Evolutionary conservation across 2,113 vertebrate genomes (phyloP).

Genomic region (Cyprinus carpio): DNA sequence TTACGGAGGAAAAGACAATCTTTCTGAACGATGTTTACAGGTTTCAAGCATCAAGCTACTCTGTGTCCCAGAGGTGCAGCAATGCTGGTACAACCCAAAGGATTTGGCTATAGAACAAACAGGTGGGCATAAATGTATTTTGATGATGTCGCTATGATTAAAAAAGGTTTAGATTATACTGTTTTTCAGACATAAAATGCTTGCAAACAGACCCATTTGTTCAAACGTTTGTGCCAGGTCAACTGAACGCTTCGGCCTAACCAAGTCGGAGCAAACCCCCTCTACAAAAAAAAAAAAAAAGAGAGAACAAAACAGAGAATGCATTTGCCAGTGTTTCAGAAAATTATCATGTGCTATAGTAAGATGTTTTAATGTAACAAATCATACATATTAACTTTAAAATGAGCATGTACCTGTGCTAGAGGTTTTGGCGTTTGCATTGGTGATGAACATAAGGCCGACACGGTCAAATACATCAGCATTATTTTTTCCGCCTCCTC

Average conservation of each 20-base stretch:
- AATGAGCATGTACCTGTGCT: slow-evolving; percentile 44
- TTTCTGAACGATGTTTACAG: slow-evolving; percentile 67
- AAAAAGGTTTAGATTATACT: not conserved
- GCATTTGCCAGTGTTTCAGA: not conserved
- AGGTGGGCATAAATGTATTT: not conserved
- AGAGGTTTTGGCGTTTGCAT: slow-evolving; percentile 77
- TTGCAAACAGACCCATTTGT: slow-evolving; percentile 52
- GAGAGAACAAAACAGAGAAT: not conserved
- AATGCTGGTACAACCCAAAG: slow-evolving; percentile 47
- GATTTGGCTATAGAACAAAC: slow-evolving; percentile 62
- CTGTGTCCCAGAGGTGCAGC: slow-evolving; percentile 74
- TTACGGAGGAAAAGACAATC: fast-evolving
- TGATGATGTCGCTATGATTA: too few relatives aligned
- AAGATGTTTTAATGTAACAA: not conserved
- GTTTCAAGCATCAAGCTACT: slow-evolving; percentile 60
- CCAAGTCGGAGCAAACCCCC: slow-evolving; percentile 57
- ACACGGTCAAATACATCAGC: slow-evolving; percentile 82
- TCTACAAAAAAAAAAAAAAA: slow-evolving; percentile 53
- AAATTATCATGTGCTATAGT: not conserved
- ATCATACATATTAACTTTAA: not conserved
- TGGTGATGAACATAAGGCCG: slow-evolving; percentile 90
- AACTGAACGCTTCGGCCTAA: slow-evolving; percentile 64
- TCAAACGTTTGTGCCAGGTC: not conserved
- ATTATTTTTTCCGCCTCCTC: slow-evolving; percentile 84
- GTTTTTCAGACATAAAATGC: not conserved